Evolutionary conservation across 2,113 vertebrate genomes (phyloP), one percentile per base, ranked within the genome.

Genomic region (Oplegnathus fasciatus): DNA sequence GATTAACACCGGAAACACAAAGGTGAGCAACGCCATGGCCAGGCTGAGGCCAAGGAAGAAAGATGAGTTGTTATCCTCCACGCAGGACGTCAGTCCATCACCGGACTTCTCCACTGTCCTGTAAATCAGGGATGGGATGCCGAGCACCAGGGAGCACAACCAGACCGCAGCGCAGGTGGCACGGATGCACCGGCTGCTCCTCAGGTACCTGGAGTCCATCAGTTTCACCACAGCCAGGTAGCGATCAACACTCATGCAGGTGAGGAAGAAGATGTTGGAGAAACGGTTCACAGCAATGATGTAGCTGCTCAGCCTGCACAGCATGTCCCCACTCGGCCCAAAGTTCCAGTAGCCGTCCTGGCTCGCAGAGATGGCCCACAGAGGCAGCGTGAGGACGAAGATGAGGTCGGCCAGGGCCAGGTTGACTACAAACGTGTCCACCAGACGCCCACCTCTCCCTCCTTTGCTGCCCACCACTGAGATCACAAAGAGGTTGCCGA

Each of bases 231-330:
- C 95, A 0, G 96, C 96, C 83, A 97, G 91, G 92, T 97, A 97
- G 94, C 92, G 91, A 20, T 93, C 91, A 17, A 92, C 30, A 22
- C 92, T 91, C 92, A 93, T 92, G 82, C 92, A 96, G 0, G 96
- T 96, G 83, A 98, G 96, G 62, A 98, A 96, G 78, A 96, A 95
- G 76, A 97, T 96, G 91, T 96, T 97, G 79, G 97, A 97, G 92
- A 96, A 96, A 86, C 96, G 96, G 85, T 97, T 97, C 75, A 96
- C 93, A 0, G 96, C 91, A 7, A 98, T 95, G 26, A 93, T 60
- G 78, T 95, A 97, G 91, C 96, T 96, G 93, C 97, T 97, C 5
- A 96, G 61, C 78, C 96, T 97, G 94, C 97, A 98, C 26, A 97
- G 85, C 24, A 32, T 30, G 3, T 93, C 84, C 0, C 96, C 78